Percentiles rank a stretch among this genome's conserved stretches.
These are phyloP conservation scores for Phodopus roborovskii DNA, from an alignment of 2,113 vertebrate genomes.

Conservation along the genomic window DNA sequence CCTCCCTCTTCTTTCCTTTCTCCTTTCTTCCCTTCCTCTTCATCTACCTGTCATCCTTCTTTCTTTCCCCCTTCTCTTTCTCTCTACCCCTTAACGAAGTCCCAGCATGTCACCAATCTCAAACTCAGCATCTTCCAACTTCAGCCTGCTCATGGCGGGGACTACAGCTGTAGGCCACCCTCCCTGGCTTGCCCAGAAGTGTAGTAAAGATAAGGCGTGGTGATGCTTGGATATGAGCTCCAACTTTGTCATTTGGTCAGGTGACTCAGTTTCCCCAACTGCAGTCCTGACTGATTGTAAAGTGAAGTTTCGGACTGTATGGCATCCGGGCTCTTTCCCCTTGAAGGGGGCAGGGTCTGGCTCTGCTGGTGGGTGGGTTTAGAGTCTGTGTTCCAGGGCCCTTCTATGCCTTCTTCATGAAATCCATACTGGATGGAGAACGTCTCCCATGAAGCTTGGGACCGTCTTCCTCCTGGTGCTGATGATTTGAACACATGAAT, in stretches of 20 bases:
- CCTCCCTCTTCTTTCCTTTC: too few species aligned
- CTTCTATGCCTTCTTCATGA: not conserved
- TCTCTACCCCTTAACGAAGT: not conserved
- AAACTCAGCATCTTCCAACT: not conserved
- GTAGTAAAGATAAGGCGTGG: not conserved
- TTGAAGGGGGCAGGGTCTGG: not conserved
- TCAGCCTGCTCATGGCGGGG: not conserved
- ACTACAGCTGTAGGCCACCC: not conserved
- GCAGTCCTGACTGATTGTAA: not conserved
- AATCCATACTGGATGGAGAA: not conserved
- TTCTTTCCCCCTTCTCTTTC: not conserved
- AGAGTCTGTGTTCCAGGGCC: not conserved
- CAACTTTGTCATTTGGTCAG: not conserved
- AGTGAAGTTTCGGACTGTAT: not conserved
- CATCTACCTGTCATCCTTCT: too few species aligned
- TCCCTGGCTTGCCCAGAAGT: not conserved
- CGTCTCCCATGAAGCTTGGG: too few species aligned
- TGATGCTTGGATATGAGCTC: accelerated
- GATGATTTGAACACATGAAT: too few species aligned
- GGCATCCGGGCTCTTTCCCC: not conserved
- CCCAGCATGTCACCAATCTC: not conserved
- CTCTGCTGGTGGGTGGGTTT: not conserved
- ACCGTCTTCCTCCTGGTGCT: not conserved
- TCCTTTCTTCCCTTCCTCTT: too few species aligned
- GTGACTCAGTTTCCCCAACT: not conserved